These are phyloP conservation scores for Crotalus helleri DNA, from an alignment of 2,113 vertebrate genomes.

Conservation along the genomic window DNA sequence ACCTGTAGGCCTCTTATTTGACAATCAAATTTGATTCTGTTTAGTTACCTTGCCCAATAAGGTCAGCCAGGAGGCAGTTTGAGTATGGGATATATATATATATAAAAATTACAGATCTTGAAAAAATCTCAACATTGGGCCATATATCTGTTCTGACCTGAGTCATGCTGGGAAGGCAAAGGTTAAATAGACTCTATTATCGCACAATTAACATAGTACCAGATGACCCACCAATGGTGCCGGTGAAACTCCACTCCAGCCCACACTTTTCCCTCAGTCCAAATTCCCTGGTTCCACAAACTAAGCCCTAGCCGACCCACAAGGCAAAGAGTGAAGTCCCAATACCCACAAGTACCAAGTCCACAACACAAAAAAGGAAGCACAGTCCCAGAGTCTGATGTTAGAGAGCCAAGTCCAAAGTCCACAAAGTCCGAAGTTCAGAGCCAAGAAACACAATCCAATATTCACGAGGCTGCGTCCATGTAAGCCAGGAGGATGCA, in stretches of 20 bases:
- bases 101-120: neutral
- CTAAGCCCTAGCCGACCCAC: neutral
- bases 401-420: no score
- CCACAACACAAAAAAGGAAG: neutral
- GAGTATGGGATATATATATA: neutral
- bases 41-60: neutral
- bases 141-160: neutral
- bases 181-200: neutral
- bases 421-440: no score
- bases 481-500: no score
- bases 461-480: no score
- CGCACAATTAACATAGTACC: neutral
- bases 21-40: neutral
- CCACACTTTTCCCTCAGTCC: neutral
- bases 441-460: no score
- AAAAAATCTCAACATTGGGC: neutral
- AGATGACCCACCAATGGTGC: neutral
- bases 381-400: no score
- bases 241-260: neutral
- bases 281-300: neutral
- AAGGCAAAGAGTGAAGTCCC: neutral
- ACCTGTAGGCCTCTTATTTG: neutral
- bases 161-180: neutral
- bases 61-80: neutral
- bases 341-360: neutral